Percentiles rank a stretch among this genome's conserved stretches.
phyloP scores from a whole-genome alignment of 92 coral and sea anemone species.

The Desmophyllum pertusum region DNA sequence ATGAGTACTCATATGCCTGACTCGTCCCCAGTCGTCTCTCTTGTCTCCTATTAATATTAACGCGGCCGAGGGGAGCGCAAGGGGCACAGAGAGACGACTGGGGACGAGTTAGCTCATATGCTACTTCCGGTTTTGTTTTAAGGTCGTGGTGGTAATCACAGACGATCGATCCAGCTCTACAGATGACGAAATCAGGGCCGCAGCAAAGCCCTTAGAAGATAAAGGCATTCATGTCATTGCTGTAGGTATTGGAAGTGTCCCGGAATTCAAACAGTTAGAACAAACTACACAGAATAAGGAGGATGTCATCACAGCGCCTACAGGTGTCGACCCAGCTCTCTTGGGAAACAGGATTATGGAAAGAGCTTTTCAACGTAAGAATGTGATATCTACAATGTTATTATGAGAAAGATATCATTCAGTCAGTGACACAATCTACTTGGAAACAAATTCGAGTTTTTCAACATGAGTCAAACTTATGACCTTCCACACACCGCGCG shows the following conservation, averaged over 20 bases:
- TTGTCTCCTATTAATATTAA: too few species aligned
- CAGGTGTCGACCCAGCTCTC: constrained; percentile 51
- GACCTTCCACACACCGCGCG: too few species aligned
- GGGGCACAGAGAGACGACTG: too few species aligned
- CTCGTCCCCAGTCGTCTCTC: too few species aligned
- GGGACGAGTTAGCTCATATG: too few species aligned
- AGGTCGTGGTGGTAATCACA: constrained; percentile 71
- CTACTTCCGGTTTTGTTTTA: not conserved
- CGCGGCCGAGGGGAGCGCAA: too few species aligned
- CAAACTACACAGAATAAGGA: constrained; percentile 40
- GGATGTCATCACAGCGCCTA: constrained; percentile 64
- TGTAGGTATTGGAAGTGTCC: constrained; percentile 66
- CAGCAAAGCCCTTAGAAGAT: constrained; percentile 55
- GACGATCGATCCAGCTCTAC: constrained; percentile 61
- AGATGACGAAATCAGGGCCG: constrained; percentile 43
- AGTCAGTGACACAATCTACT: too few species aligned
- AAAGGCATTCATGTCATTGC: constrained; percentile 65
- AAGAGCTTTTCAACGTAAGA: constrained; percentile 57
- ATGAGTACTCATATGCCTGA: too few species aligned
- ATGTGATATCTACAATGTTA: not conserved
- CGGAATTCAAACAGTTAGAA: constrained; percentile 51
- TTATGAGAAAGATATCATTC: too few species aligned
- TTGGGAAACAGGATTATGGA: constrained; percentile 66
- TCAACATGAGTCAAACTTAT: too few species aligned
- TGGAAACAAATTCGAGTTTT: too few species aligned